A percentile compares a stretch with the other conserved stretches of the same genome.
Evolutionary conservation across 2,113 vertebrate species (phyloP).

Genomic region (Ailurus styani): DNA sequence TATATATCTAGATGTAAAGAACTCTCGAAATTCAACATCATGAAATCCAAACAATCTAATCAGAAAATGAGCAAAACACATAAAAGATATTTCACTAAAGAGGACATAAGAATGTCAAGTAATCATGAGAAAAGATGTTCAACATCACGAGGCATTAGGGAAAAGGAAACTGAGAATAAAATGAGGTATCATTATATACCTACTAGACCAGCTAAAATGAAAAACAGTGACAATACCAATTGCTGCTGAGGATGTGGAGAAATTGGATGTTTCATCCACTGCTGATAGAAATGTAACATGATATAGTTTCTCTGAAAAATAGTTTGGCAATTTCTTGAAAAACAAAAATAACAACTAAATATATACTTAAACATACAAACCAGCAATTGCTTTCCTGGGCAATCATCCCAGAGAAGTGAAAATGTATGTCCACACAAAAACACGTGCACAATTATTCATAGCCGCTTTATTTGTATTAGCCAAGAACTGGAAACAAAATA

Average conservation of each 20-base stretch:
- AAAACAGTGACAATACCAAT: not conserved
- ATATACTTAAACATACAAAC: not conserved
- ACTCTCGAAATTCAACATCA: not conserved
- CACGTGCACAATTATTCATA: not conserved
- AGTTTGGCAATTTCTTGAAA: not conserved
- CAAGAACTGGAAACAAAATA: not conserved
- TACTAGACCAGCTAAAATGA: not conserved
- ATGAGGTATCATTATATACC: too few relatives aligned
- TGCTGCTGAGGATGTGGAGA: not conserved
- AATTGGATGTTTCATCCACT: not conserved
- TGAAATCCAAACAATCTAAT: not conserved
- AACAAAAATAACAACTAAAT: not conserved
- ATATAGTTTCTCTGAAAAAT: not conserved
- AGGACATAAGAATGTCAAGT: not conserved
- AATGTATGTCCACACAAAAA: not conserved
- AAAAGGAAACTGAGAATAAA: not conserved
- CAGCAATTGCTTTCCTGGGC: not conserved
- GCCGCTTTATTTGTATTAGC: not conserved
- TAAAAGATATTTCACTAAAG: not conserved
- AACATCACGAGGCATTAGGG: not conserved
- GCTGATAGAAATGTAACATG: not conserved
- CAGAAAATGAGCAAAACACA: not conserved
- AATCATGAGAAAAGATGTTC: not conserved
- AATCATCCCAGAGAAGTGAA: not conserved
- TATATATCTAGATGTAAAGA: not conserved